Conservation (phyloP, 2,797 vertebrate species). For the Hyperoplus lanceolatus region DNA sequence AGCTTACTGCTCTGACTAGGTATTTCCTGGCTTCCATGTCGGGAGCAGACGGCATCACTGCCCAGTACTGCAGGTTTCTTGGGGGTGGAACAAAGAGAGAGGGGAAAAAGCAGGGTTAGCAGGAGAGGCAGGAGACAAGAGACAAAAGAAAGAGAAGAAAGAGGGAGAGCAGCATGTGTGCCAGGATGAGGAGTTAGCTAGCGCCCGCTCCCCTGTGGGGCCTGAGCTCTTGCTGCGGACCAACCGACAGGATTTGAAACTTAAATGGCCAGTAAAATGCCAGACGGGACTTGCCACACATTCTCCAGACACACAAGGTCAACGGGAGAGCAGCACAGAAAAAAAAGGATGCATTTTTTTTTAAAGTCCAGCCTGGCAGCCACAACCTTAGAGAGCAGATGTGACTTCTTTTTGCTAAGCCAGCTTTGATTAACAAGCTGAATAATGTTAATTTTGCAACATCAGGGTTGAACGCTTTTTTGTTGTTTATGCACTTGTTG, state of each 20-base stretch:
- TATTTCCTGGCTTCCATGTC: slow-evolving; percentile 51
- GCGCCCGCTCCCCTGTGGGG: slow-evolving; percentile 60
- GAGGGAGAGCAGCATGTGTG: slow-evolving; percentile 57
- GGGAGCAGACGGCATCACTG: slow-evolving; percentile 53
- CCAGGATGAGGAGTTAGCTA: slow-evolving; percentile 70
- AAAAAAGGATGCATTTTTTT: slow-evolving; percentile 26
- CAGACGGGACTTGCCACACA: slow-evolving; percentile 69
- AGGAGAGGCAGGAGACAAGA: slow-evolving; percentile 48
- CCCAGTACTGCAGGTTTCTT: slow-evolving; percentile 54
- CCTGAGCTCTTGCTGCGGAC: slow-evolving; percentile 62
- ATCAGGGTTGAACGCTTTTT: slow-evolving; percentile 18
- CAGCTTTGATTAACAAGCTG: slow-evolving; percentile 49
- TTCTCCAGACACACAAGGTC: slow-evolving; percentile 72
- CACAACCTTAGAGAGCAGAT: slow-evolving; percentile 56
- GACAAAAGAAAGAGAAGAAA: slow-evolving; percentile 53
- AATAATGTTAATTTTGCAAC: slow-evolving; percentile 56
- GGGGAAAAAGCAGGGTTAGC: slow-evolving; percentile 25
- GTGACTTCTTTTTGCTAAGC: slow-evolving; percentile 51
- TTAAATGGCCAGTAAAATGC: slow-evolving; percentile 81
- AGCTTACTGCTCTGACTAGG: slow-evolving; percentile 50
- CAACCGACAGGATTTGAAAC: slow-evolving; percentile 78
- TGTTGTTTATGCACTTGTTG: slow-evolving; percentile 16
- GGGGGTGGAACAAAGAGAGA: slow-evolving; percentile 46
- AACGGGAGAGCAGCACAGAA: slow-evolving; percentile 58
- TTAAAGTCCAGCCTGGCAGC: slow-evolving; percentile 38